Evolutionary conservation across 1,140 invertebrate genomes (phyloP).

Genomic region (Drosophila lacteicornis): DNA sequence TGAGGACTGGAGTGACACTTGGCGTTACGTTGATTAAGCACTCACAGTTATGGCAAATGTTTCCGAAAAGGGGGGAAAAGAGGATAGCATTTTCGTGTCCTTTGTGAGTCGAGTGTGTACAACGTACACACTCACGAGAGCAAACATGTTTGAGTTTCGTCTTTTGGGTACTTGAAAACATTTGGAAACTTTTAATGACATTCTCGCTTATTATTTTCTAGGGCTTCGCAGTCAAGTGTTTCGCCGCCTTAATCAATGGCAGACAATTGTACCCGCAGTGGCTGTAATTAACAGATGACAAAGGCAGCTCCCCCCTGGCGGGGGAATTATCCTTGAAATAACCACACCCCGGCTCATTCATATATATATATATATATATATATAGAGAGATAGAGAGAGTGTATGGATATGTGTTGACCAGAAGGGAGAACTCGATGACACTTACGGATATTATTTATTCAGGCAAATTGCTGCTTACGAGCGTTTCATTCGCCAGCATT

Average conservation of each 20-base stretch:
- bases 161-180: constrained; percentile 47
- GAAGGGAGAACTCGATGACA: constrained; percentile 39
- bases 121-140: not conserved
- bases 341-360: constrained; percentile 7
- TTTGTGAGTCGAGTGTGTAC: constrained; percentile 22
- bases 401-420: constrained; percentile 21
- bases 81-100: constrained; percentile 13
- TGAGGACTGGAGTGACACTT: constrained; percentile 35
- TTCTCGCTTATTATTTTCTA: constrained; percentile 52
- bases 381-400: not conserved
- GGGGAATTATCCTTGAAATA: constrained; percentile 28
- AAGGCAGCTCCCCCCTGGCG: not conserved
- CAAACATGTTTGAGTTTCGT: constrained; percentile 54
- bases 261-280: constrained; percentile 31
- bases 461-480: constrained; percentile 60
- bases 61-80: not conserved
- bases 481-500: constrained; percentile 45
- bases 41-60: constrained; percentile 27
- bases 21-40: constrained; percentile 42
- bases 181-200: constrained; percentile 62
- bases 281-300: constrained; percentile 50
- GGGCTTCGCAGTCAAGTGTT: constrained; percentile 27
- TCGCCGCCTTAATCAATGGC: constrained; percentile 34
- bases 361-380: not conserved
- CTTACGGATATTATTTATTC: constrained; percentile 57